Base-by-base conservation (phyloP, 2,888 invertebrate genomes). In the Drosophila mayaguana region DNA sequence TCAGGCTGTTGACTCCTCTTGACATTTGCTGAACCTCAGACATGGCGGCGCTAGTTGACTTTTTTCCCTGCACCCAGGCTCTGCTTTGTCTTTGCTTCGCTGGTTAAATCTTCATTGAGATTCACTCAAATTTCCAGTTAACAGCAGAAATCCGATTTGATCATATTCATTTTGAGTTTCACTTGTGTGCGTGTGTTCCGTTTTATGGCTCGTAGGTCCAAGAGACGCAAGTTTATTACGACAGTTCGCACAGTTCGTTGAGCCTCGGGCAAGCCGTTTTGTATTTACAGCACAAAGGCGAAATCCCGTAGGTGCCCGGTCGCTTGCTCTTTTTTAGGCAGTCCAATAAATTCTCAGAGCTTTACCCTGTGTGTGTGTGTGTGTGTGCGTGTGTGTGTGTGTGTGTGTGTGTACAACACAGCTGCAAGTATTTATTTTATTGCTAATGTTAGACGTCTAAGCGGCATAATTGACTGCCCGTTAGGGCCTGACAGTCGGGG, bases 361-460 rank as follows among this genome's bases (percentile, higher is more conserved):
- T 53, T 38, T 28, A 2, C 28, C n/a, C 48, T 28, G n/a, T 5
- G 25, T 48, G 1, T 28, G 18, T n/a, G 1, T n/a, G 0, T 38
- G 6, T 36, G 3, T 34, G 12, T 34, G 11, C 16, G 4, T 25
- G 16, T 25, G 45, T 63, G 63, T 56, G 22, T 55, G 34, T 48
- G 22, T 46, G 18, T 12, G 28, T 12, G 32, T 20, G 32, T 34
- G 32, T 34, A 65, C 56, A 59, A 54, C 53, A 56, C 55, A 20
- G 22, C 66, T 65, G 78, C 74, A 74, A 77, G 64, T 38, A 53
- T 34, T 50, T 60, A 56, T 72, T 83, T 83, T 83, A 83, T 88
- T 86, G 83, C 69, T 81, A 63, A 80, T 88, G 79, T 89, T 60
- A 82, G 89, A 80, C 80, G 80, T 67, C 77, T 80, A 82, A 82